These are phyloP conservation scores for Laterallus jamaicensis DNA, from an alignment of 2,113 vertebrate genomes.

Conservation along the genomic window DNA sequence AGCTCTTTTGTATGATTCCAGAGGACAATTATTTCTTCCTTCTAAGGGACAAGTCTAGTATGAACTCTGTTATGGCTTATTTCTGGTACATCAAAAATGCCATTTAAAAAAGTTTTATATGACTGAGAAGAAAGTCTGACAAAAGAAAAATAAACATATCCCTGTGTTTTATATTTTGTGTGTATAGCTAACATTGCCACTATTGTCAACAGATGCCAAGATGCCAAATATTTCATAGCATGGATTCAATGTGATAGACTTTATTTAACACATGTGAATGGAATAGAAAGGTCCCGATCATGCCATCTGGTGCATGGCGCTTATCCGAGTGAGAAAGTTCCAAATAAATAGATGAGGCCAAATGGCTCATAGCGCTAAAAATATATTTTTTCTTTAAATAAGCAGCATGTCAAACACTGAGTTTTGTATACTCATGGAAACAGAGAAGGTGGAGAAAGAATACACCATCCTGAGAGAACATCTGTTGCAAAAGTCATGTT, in stretches of 20 bases:
- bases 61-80: not conserved
- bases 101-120: not conserved
- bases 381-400: not conserved
- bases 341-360: not conserved
- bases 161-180: not conserved
- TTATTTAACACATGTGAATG: conserved; percentile 16
- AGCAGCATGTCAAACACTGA: not conserved
- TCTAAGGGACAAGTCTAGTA: not conserved
- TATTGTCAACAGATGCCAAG: not conserved
- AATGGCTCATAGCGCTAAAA: not conserved
- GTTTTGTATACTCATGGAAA: not conserved
- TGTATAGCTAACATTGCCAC: not conserved
- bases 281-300: not conserved
- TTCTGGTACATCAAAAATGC: not conserved
- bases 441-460: not conserved
- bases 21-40: not conserved
- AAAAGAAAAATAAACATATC: not conserved
- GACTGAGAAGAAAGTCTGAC: not conserved
- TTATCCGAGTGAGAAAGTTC: not conserved
- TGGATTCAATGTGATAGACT: not conserved
- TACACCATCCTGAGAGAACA: not conserved
- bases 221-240: not conserved
- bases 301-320: not conserved
- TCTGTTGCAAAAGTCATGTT: not conserved
- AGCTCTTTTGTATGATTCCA: not conserved